Conservation (phyloP, 1,140 invertebrate genomes). For the Euglossa dilemma region DNA sequence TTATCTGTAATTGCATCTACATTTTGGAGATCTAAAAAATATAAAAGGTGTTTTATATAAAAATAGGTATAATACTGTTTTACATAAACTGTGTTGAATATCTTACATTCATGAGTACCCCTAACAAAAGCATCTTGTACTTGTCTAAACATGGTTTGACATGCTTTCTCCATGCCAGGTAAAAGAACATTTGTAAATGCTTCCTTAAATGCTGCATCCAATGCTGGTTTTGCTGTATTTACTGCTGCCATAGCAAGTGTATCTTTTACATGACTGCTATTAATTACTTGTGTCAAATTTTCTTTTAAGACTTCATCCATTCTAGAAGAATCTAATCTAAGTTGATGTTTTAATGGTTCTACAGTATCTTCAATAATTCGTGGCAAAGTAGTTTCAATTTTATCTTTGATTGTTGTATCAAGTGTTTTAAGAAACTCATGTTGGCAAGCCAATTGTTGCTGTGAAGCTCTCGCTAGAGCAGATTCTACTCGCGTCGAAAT, state of each 20-base stretch:
- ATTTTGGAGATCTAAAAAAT: conserved; percentile 76
- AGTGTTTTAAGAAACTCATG: conserved; percentile 82
- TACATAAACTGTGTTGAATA: neutral
- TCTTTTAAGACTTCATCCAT: conserved; percentile 91
- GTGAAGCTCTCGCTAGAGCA: conserved; percentile 72
- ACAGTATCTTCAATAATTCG: conserved; percentile 84
- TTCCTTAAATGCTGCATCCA: conserved; percentile 89
- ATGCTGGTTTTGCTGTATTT: conserved; percentile 85
- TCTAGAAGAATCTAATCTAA: conserved; percentile 88
- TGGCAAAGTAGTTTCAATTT: conserved; percentile 86
- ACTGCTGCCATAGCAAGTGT: conserved; percentile 87
- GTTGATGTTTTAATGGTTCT: conserved; percentile 88
- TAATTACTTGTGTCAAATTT: conserved; percentile 90
- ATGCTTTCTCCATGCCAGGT: conserved; percentile 92
- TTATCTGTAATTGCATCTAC: conserved; percentile 74
- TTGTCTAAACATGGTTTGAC: conserved; percentile 93
- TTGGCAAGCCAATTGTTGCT: conserved; percentile 80
- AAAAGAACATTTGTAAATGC: conserved; percentile 89
- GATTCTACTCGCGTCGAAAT: conserved; percentile 73
- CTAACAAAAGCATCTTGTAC: conserved; percentile 92
- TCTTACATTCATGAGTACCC: conserved; percentile 94
- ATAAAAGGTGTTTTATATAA: conserved; percentile 13
- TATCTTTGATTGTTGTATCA: conserved; percentile 87
- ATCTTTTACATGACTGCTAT: conserved; percentile 89
- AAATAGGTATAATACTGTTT: neutral